phyloP scores from a whole-genome alignment of 2,888 invertebrate genomes.

The Candidula unifasciata region DNA sequence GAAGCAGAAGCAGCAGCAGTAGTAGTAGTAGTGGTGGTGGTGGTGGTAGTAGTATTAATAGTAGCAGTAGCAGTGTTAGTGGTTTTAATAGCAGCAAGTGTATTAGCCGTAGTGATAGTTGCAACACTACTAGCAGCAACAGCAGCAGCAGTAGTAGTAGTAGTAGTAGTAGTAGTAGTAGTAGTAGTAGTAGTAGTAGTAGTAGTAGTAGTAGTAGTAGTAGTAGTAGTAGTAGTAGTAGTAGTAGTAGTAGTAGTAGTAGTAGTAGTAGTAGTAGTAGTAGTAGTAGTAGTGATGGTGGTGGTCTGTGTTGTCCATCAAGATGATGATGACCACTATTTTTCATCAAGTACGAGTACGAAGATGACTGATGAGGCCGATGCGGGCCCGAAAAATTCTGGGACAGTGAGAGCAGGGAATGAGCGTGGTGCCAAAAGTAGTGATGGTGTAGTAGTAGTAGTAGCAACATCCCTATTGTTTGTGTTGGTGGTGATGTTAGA shows the following conservation, averaged over 20 bases:
- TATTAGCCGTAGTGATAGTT: neutral
- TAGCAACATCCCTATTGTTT: too few relatives aligned
- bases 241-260: conserved; percentile 47
- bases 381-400: too few relatives aligned
- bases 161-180: conserved; percentile 46
- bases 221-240: conserved; percentile 49
- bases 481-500: too few relatives aligned
- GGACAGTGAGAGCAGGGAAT: too few relatives aligned
- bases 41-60: neutral
- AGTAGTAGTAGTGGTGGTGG: too few relatives aligned
- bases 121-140: neutral
- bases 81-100: neutral
- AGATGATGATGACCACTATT: too few relatives aligned
- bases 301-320: too few relatives aligned
- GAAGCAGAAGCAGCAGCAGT: neutral
- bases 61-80: neutral
- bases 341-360: conserved; percentile 38
- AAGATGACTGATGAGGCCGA: neutral
- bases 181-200: conserved; percentile 47
- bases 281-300: conserved; percentile 43
- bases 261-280: conserved; percentile 46
- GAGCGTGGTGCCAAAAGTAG: too few relatives aligned
- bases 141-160: conserved; percentile 39
- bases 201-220: conserved; percentile 46
- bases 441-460: too few relatives aligned